Base-by-base conservation (phyloP, 1,140 invertebrate genomes). In the Cherax destructor region DNA sequence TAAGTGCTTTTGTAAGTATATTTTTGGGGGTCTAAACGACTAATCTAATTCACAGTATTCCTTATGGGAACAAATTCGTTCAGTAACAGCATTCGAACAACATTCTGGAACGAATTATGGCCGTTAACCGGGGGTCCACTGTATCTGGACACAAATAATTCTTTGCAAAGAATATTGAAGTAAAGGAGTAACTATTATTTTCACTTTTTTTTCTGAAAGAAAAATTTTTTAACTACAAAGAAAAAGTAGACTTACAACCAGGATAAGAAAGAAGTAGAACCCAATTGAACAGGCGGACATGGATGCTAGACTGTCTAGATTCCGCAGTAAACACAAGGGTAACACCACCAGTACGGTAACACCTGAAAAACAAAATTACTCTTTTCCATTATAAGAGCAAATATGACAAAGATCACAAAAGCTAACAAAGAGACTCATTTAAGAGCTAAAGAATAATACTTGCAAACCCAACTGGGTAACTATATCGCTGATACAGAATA, bases 261-360 rank as follows among this genome's bases (percentile, higher is more conserved):
- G 94, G 91, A 98, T 97, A 59, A 99, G 96, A 94, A 97, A 97
- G 86, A 97, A 95, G 94, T 99, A 99, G 95, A 99, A 99, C 0
- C 96, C 96, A 92, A 99, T 97, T 18, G 98, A 98, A 4, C 97
- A 96, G 7, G 97, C 97, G 93, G 97, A 98, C 89, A 99, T 96
- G 93, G 97, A 97, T 77, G 96, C 97, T 65, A 99, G 95, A 94
- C 98, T 98, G 93, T 98, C 97, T 61, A 99, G 96, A 95, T 99
- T 98, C 92, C 97, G 96, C n/a, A 99, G 94, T 92, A 99, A 95
- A 11, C 98, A 98, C 84, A 99, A 94, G 0, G 99, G 99, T 72
- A 99, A 94, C 77, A 99, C 97, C 93, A 99, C 97, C 93, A 98
- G 96, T 49, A 98, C 92, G 5, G 97, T 97, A 21, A 99, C 95